Percentiles rank a stretch among this genome's conserved stretches.
phyloP scores from a whole-genome alignment of 2,797 vertebrate genomes.

The Chromis chromis region DNA sequence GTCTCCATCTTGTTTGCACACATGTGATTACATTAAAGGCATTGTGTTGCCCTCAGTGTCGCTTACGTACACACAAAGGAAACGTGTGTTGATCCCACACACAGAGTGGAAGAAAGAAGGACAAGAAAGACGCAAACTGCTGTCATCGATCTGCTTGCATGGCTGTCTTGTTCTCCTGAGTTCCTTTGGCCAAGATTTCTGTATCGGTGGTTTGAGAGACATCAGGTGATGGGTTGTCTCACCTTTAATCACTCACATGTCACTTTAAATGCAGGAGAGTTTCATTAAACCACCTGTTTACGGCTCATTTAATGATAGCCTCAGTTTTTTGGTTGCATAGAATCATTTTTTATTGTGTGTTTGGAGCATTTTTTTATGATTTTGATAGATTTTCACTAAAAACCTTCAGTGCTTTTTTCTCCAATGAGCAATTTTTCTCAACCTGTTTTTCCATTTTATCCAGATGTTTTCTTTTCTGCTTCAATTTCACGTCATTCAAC shows the following conservation, averaged over 20 bases:
- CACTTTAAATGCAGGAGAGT: background rate
- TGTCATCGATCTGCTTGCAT: constrained; percentile 3
- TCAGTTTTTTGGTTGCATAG: too few species aligned
- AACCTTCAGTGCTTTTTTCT: too few species aligned
- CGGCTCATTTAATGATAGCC: too few species aligned
- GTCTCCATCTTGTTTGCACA: constrained; percentile 5
- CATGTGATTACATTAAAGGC: constrained; percentile 34
- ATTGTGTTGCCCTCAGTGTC: constrained; percentile 21
- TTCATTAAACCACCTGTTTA: too few species aligned
- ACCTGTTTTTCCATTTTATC: too few species aligned
- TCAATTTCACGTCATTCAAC: too few species aligned
- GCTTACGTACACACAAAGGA: constrained; percentile 42
- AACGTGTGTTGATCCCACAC: constrained; percentile 17
- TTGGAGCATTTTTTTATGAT: too few species aligned
- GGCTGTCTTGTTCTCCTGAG: background rate
- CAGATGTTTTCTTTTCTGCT: too few species aligned
- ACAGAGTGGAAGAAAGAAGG: constrained; percentile 22
- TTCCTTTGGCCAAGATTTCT: background rate
- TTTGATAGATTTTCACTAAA: too few species aligned
- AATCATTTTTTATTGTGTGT: too few species aligned
- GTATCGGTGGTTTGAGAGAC: background rate
- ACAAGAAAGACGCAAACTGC: constrained; percentile 18
- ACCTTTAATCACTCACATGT: background rate
- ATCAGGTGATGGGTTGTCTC: too few species aligned
- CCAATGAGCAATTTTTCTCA: too few species aligned